Evolutionary conservation across 2,888 invertebrate genomes (phyloP).

Genomic region (Teinopalpus imperialis): DNA sequence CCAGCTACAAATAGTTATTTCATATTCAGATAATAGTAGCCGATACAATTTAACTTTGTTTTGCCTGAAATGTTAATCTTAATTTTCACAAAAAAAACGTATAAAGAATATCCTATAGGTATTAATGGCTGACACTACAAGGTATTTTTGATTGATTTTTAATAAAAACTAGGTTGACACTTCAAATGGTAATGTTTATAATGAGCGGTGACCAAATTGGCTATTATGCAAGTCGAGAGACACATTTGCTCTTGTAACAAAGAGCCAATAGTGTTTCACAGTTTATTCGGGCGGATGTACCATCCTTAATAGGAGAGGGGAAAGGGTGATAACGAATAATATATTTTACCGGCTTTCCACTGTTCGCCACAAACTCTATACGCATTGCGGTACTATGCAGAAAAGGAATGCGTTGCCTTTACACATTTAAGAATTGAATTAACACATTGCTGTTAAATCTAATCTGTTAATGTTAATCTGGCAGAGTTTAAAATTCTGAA

Average conservation of each 20-base stretch:
- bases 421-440: conserved; percentile 27
- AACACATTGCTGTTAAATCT: too few species aligned
- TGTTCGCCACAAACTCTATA: conserved; percentile 41
- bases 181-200: background rate
- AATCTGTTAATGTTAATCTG: too few species aligned
- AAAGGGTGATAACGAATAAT: conserved; percentile 62
- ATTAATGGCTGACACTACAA: too few species aligned
- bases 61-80: too few species aligned
- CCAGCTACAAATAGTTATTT: too few species aligned
- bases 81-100: too few species aligned
- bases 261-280: conserved; percentile 46
- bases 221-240: background rate
- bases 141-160: too few species aligned
- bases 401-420: conserved; percentile 27
- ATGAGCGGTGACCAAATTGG: conserved; percentile 1
- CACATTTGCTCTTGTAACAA: conserved; percentile 18
- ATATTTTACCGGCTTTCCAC: conserved; percentile 66
- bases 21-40: too few species aligned
- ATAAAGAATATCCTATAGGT: too few species aligned
- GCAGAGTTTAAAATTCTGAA: too few species aligned
- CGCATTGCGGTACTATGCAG: conserved; percentile 62
- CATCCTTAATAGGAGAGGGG: conserved; percentile 47
- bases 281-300: conserved; percentile 44
- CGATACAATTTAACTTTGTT: too few species aligned
- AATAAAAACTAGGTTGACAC: background rate